These are phyloP conservation scores for Naso thynnoides DNA, from an alignment of 2,797 vertebrate genomes.

Conservation along the genomic window DNA sequence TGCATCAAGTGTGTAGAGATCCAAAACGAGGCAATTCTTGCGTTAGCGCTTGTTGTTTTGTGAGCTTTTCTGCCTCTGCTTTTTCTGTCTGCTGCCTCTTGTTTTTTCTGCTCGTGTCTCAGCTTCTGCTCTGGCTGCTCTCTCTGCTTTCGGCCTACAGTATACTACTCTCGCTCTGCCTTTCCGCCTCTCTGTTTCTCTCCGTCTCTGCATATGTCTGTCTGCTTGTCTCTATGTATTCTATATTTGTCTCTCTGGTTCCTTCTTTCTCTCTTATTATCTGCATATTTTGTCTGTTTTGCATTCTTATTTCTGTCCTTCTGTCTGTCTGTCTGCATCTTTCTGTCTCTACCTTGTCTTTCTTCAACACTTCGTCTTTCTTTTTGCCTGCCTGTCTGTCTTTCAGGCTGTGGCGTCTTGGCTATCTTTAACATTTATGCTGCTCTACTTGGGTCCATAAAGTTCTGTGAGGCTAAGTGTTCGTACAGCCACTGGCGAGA, in stretches of 20 bases:
- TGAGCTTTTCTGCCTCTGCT: background rate
- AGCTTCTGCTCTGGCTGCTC: conserved; percentile 25
- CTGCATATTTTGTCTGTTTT: conserved; percentile 12
- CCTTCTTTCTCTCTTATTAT: background rate
- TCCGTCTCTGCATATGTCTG: background rate
- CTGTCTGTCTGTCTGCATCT: background rate
- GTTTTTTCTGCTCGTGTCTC: conserved; percentile 24
- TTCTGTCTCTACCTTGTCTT: conserved; percentile 1
- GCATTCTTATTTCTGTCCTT: background rate
- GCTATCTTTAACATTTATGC: conserved; percentile 46
- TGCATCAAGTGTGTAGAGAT: background rate
- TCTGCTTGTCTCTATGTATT: conserved; percentile 1
- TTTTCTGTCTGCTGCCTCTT: conserved; percentile 11
- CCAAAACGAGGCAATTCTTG: background rate
- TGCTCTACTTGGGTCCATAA: conserved; percentile 52
- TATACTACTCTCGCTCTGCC: conserved; percentile 11
- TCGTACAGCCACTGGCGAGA: conserved; percentile 48
- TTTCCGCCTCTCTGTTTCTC: conserved; percentile 5
- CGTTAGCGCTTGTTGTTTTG: background rate
- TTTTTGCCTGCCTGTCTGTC: conserved; percentile 40
- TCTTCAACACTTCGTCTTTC: conserved; percentile 1
- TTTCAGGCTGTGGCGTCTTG: conserved; percentile 37
- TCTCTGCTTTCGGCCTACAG: conserved; percentile 19
- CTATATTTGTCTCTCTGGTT: background rate
- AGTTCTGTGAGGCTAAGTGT: conserved; percentile 58